Base-by-base conservation (phyloP, 2,113 vertebrate species). In the Oreochromis aureus region DNA sequence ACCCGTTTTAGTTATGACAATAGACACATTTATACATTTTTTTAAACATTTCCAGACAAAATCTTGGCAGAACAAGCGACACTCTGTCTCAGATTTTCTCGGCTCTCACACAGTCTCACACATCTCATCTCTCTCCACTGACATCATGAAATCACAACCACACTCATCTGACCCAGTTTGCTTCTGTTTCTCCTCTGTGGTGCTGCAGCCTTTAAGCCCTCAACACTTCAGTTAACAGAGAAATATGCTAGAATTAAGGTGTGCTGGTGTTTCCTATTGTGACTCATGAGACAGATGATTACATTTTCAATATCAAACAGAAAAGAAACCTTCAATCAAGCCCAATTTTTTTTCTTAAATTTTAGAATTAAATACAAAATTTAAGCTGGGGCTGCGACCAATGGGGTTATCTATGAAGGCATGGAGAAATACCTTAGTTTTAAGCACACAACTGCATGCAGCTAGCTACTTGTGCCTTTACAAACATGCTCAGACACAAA, bases 91-190 rank as follows among this genome's bases (percentile, higher is more conserved):
- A 2, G 51, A 76, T 71, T 85, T 73, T 80, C 58, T 90, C 30
- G 53, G 34, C 34, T 84, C 51, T 27, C 27, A 54, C 27, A 54
- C 16, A 36, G 87, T 79, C 78, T 91, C 66, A 46, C 46, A 48
- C 78, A 15, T 82, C 82, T 88, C 82, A 56, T 81, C 86, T 89
- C 63, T 88, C 48, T 88, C 51, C 27, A 48, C 83, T 86, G 82
- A 82, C 88, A 83, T 89, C 83, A 82, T 88, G 86, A 89, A 93
- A 92, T 90, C 88, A 87, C 91, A 88, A 34, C 83, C 82, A 87
- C 90, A 89, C 83, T 86, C 89, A 89, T 91, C 73, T 95, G 94
- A 95, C 93, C 95, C 93, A 95, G 86, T 95, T 95, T 93, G 82
- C 85, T 58, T 91, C 84, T 71, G 61, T 86, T 90, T 89, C 56